These are phyloP conservation scores for Meghimatium bilineatum DNA, from an alignment of 2,888 invertebrate genomes.

Conservation along the genomic window DNA sequence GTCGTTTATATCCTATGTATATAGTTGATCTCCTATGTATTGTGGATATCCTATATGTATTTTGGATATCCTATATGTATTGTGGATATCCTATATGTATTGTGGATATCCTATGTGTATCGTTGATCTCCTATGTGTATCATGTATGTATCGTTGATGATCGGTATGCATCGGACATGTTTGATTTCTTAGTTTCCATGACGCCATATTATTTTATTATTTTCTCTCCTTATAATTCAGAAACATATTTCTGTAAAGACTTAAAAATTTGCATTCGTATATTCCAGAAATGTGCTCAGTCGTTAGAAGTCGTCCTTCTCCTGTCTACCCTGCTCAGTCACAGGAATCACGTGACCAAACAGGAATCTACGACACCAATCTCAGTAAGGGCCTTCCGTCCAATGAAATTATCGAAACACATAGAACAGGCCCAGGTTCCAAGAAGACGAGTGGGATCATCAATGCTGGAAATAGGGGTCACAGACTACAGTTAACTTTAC, in stretches of 20 bases:
- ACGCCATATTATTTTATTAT: not conserved
- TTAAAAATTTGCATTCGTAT: not conserved
- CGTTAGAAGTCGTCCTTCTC: not conserved
- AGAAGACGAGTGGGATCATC: slow-evolving; percentile 21
- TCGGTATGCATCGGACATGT: no score
- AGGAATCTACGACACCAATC: slow-evolving; percentile 30
- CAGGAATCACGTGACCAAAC: slow-evolving; percentile 36
- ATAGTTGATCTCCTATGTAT: no score
- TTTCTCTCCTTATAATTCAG: not conserved
- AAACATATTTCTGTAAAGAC: not conserved
- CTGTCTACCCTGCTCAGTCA: slow-evolving; percentile 34
- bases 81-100: no score
- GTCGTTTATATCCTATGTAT: no score
- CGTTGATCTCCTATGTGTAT: no score
- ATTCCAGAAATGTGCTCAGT: slow-evolving; percentile 21
- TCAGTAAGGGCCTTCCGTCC: slow-evolving; percentile 8
- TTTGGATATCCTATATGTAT: no score
- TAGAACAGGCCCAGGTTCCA: not conserved
- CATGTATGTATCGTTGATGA: no score
- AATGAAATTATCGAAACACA: slow-evolving; percentile 26
- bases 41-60: no score
- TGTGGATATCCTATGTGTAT: no score
- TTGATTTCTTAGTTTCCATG: not conserved
- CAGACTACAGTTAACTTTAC: not conserved
- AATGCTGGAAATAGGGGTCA: slow-evolving; percentile 13